These are phyloP conservation scores for Rhingia rostrata DNA, from an alignment of 2,888 invertebrate genomes.

Conservation along the genomic window DNA sequence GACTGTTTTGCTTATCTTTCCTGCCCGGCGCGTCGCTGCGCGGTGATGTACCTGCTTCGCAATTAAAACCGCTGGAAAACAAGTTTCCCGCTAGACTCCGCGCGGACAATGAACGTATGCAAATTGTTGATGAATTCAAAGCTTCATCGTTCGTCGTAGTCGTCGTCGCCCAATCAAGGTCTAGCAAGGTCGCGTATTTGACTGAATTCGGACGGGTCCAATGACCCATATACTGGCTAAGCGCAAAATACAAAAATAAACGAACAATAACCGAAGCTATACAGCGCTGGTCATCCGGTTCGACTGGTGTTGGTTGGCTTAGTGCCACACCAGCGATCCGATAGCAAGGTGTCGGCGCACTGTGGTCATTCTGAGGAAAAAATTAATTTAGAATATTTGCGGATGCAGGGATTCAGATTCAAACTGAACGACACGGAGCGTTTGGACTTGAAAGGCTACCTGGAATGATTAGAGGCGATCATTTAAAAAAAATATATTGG, in stretches of 20 bases:
- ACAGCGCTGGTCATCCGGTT: slow-evolving; percentile 46
- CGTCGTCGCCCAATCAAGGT: slow-evolving; percentile 78
- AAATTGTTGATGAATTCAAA: slow-evolving; percentile 58
- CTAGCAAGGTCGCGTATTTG: slow-evolving; percentile 80
- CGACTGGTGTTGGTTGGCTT: slow-evolving; percentile 29
- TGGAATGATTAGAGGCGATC: too few species aligned
- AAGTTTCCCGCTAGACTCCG: slow-evolving; percentile 37
- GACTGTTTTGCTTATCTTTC: slow-evolving; percentile 28
- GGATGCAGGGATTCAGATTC: too few species aligned
- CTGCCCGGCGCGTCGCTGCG: slow-evolving; percentile 13
- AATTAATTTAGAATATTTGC: too few species aligned
- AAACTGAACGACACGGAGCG: too few species aligned
- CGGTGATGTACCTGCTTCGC: slow-evolving; percentile 24
- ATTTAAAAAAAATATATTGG: too few species aligned
- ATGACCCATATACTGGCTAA: slow-evolving; percentile 78
- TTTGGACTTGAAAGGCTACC: too few species aligned
- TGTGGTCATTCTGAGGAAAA: too few species aligned
- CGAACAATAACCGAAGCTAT: slow-evolving; percentile 18
- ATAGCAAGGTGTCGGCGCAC: too few species aligned
- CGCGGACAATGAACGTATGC: slow-evolving; percentile 67
- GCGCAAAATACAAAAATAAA: slow-evolving; percentile 5
- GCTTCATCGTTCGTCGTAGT: neutral
- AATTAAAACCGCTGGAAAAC: slow-evolving; percentile 48
- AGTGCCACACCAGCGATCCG: neutral
- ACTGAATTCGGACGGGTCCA: slow-evolving; percentile 78